phyloP scores from a whole-genome alignment of 2,113 vertebrate genomes.

The Chloroceryle aenea region DNA sequence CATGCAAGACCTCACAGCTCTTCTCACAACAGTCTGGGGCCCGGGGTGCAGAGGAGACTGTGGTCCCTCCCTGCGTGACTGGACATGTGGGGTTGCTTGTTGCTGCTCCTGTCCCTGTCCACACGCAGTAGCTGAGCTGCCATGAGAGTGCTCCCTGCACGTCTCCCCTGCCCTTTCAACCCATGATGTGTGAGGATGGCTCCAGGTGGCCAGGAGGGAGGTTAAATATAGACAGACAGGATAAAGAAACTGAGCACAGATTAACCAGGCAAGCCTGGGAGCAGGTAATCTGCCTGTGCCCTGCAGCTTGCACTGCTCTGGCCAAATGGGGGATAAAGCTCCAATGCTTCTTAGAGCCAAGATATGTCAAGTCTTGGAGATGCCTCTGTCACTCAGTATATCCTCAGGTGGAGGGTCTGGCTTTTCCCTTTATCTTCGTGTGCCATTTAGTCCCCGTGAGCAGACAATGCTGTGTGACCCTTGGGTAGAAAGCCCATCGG shows the following conservation, averaged over 20 bases:
- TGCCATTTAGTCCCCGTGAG: not conserved
- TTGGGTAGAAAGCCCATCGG: not conserved
- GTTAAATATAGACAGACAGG: not conserved
- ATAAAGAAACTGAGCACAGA: slow-evolving; percentile 29
- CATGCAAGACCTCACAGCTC: not conserved
- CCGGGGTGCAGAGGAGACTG: not conserved
- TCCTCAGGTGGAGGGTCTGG: not conserved
- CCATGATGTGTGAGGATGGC: accelerated
- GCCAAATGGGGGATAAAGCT: not conserved
- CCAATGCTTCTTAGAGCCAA: not conserved
- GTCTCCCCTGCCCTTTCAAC: not conserved
- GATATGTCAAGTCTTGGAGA: not conserved
- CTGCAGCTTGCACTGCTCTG: not conserved
- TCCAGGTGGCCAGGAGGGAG: not conserved
- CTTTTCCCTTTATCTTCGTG: not conserved
- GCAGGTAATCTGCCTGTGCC: not conserved
- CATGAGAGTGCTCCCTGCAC: not conserved
- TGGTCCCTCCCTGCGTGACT: accelerated
- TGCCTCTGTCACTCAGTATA: not conserved
- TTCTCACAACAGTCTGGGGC: not conserved
- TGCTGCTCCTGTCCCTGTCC: accelerated
- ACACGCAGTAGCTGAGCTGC: not conserved
- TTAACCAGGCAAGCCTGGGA: not conserved
- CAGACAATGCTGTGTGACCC: not conserved
- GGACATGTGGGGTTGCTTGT: accelerated